phyloP scores from a whole-genome alignment of 2,888 invertebrate species.

The Noctua comes region DNA sequence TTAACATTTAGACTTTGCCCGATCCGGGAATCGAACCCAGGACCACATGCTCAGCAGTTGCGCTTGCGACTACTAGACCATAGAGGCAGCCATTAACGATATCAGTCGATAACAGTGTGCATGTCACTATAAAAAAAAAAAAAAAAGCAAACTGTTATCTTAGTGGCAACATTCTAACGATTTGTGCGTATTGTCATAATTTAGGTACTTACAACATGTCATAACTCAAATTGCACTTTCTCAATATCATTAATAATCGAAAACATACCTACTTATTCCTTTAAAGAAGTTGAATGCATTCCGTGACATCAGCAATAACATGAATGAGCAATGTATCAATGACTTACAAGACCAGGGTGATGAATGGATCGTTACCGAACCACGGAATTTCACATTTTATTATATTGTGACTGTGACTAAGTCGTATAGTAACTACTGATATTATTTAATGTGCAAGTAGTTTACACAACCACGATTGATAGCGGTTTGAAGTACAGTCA shows the following conservation, averaged over 20 bases:
- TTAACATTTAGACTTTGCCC: no score
- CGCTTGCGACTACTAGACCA: no score
- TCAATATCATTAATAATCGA: neutral
- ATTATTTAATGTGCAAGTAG: constrained; percentile 19
- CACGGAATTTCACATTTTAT: constrained; percentile 33
- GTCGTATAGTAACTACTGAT: neutral
- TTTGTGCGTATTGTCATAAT: neutral
- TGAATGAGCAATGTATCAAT: constrained; percentile 32
- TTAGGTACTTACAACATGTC: neutral
- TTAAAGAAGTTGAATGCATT: constrained; percentile 9
- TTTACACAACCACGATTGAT: neutral
- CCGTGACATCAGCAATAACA: constrained; percentile 38
- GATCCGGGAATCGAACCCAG: no score
- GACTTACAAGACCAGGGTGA: constrained; percentile 17
- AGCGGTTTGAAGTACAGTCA: neutral
- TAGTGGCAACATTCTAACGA: neutral
- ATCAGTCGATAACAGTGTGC: no score
- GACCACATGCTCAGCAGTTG: no score
- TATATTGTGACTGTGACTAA: neutral
- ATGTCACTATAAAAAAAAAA: no score
- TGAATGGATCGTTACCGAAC: constrained; percentile 36
- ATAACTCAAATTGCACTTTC: constrained; percentile 25
- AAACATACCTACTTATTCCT: neutral
- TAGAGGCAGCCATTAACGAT: no score
- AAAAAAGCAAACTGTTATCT: no score